Percentiles rank a stretch among this genome's conserved stretches.
Conservation (phyloP, 2,113 vertebrate genomes). For the Cyanoliseus patagonus region DNA sequence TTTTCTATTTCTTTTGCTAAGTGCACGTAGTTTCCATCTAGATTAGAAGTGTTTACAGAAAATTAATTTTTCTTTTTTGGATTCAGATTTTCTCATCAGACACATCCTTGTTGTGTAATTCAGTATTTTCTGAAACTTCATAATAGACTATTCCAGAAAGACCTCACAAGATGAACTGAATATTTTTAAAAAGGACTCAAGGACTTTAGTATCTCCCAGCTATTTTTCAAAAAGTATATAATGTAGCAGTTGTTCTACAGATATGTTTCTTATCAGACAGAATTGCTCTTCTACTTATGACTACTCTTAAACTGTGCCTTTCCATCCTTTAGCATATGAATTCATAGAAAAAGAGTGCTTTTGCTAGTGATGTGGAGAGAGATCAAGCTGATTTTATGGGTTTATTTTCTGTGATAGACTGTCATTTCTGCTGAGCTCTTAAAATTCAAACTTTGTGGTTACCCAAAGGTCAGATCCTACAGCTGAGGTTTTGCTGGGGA, state of each 20-base stretch:
- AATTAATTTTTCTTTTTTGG: background rate
- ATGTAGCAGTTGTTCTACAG: background rate
- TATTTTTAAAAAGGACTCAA: background rate
- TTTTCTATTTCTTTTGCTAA: background rate
- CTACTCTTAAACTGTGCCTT: background rate
- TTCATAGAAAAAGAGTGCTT: background rate
- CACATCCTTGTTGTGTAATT: background rate
- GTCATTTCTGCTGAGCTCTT: conserved; percentile 4
- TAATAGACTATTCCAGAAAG: background rate
- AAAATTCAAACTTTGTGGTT: background rate
- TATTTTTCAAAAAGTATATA: background rate
- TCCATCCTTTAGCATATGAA: background rate
- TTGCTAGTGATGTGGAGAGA: background rate
- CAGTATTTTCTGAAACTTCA: background rate
- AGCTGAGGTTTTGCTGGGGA: background rate
- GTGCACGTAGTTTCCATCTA: background rate
- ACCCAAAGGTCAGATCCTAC: conserved; percentile 9
- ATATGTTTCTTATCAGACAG: background rate
- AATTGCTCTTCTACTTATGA: background rate
- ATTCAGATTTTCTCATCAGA: background rate
- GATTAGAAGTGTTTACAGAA: background rate
- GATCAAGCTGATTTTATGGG: background rate
- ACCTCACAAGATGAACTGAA: background rate
- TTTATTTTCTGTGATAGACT: background rate
- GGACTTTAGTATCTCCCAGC: background rate